These are phyloP conservation scores for Otis tarda DNA, from an alignment of 2,113 vertebrate genomes.

Conservation along the genomic window DNA sequence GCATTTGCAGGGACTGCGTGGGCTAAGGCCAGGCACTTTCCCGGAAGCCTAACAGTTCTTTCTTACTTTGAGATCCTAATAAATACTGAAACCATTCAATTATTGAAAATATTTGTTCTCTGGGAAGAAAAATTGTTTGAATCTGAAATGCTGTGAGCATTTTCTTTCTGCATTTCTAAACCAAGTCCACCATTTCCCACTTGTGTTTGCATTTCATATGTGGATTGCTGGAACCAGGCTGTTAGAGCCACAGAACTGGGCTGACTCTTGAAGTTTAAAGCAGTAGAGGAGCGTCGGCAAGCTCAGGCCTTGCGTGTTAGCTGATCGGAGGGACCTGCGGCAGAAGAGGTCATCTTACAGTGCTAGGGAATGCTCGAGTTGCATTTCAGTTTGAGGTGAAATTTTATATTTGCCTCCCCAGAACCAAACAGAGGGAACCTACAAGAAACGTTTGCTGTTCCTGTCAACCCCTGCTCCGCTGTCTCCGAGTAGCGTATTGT, in stretches of 20 bases:
- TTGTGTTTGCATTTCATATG: rapidly evolving
- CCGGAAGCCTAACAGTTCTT: neutral
- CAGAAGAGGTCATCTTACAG: slow-evolving; percentile 20
- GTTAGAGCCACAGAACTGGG: neutral
- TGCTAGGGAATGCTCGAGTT: slow-evolving; percentile 32
- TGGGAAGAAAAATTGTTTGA: neutral
- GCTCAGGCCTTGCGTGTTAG: neutral
- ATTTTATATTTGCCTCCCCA: slow-evolving; percentile 29
- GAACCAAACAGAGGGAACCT: slow-evolving; percentile 47
- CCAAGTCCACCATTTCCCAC: neutral
- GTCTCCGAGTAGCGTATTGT: slow-evolving; percentile 6
- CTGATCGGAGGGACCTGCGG: slow-evolving; percentile 6
- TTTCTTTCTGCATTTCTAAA: neutral
- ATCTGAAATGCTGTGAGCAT: neutral
- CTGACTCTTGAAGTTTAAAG: neutral
- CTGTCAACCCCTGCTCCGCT: slow-evolving; percentile 1
- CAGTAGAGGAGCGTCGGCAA: neutral
- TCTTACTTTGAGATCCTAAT: neutral
- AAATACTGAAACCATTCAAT: neutral
- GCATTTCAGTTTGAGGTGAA: slow-evolving; percentile 43
- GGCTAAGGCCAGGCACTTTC: neutral
- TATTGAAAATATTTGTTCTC: neutral
- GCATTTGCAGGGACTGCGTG: neutral
- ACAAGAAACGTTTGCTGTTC: slow-evolving; percentile 52
- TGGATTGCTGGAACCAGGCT: neutral